Base-by-base conservation (phyloP, 2,113 vertebrate genomes). In the Typhlomys cinereus region DNA sequence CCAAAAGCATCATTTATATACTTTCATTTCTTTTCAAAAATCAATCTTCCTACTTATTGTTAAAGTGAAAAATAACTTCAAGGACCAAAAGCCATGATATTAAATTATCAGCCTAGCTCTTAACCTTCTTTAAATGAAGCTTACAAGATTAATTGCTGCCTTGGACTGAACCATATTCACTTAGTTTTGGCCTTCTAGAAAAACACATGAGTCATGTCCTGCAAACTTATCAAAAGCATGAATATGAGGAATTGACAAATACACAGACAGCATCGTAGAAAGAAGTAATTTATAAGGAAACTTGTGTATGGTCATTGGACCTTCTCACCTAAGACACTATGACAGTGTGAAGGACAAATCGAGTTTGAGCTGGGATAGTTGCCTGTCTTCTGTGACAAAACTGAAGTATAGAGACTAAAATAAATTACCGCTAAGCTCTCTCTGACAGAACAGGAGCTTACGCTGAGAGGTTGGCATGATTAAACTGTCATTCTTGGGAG, bases 131-230 rank as follows among this genome's bases (percentile, higher is more conserved):
- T 86, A 94, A 95, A 93, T 73, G 79, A 94, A 93, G 64, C 76
- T 74, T 89, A 46, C 44, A 96, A 95, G 94, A 96, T 96, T 90
- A 94, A 96, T 96, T 89, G 57, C 61, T 81, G 41, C 85, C 57
- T 93, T 90, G 71, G 89, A 76, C 6, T 69, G 67, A 91, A 95
- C 48, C 6, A 17, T 69, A 93, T n/a, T 95, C 62, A 74, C 14
- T 93, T 92, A 86, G 25, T 20, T 89, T 88, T 92, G 90, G 92
- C 88, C 90, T 92, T 93, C 86, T 88, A 75, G 94, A 95, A 96
- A 95, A 96, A 89, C 78, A 75, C 76, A 89, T 93, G 87, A 96
- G 36, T 95, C 90, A 92, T 92, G 62, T 91, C 64, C 67, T 74
- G 59, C 50, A 93, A 89, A 86, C n/a, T 94, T 89, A 71, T 29